phyloP scores from a whole-genome alignment of 2,888 invertebrate genomes.

The Griposia aprilina region DNA sequence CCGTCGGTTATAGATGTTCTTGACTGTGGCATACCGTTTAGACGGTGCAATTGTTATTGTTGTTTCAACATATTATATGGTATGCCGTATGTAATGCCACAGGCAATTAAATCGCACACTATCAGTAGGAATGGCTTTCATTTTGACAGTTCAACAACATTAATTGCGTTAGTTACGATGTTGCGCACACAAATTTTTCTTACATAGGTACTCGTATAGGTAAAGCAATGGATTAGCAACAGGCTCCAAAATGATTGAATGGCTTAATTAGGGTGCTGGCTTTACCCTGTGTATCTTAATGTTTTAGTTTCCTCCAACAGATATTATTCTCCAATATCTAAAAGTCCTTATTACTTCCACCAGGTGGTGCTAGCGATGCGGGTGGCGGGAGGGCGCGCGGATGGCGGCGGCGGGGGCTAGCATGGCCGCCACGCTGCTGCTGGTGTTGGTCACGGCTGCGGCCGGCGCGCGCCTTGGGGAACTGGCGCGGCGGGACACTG shows the following conservation, averaged over 20 bases:
- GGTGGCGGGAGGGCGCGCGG: slow-evolving; percentile 74
- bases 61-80: too few relatives aligned
- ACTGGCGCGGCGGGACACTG: slow-evolving; percentile 84
- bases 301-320: neutral
- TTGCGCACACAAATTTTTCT: too few relatives aligned
- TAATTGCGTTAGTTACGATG: too few relatives aligned
- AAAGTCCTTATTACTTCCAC: slow-evolving; percentile 29
- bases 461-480: slow-evolving; percentile 83
- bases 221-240: too few relatives aligned
- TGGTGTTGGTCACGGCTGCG: slow-evolving; percentile 80
- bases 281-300: neutral
- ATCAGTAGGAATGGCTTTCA: too few relatives aligned
- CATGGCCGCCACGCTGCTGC: slow-evolving; percentile 84
- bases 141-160: too few relatives aligned
- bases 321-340: neutral
- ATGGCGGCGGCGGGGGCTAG: slow-evolving; percentile 85
- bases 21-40: neutral
- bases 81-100: too few relatives aligned
- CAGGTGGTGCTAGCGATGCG: slow-evolving; percentile 79
- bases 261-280: too few relatives aligned
- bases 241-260: too few relatives aligned
- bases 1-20: neutral
- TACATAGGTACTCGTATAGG: too few relatives aligned
- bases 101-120: too few relatives aligned
- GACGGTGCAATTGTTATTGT: too few relatives aligned